These are phyloP conservation scores for Clavelina lepadiformis DNA, from an alignment of 23 tunicate species.

Conservation along the genomic window DNA sequence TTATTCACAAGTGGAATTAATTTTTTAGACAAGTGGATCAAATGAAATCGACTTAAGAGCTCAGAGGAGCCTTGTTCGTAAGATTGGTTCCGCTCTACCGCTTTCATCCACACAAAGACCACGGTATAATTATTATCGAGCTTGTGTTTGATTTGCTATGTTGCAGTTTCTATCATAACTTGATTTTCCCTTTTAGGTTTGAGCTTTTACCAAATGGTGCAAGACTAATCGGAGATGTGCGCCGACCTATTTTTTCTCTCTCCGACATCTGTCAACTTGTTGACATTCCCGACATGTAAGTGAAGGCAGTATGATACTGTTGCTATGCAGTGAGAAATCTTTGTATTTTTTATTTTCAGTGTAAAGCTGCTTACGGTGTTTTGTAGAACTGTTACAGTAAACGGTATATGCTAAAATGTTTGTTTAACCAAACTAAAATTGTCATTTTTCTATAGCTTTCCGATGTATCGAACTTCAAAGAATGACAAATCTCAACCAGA, in stretches of 20 bases:
- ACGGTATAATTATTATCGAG: constrained; percentile 12
- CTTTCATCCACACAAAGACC: constrained; percentile 52
- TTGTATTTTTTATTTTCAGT: too few species aligned
- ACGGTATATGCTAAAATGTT: background rate
- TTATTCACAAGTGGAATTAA: too few species aligned
- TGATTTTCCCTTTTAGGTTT: constrained; percentile 32
- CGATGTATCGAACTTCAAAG: constrained; percentile 10
- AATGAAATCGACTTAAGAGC: too few species aligned
- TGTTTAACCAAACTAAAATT: background rate
- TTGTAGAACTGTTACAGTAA: too few species aligned
- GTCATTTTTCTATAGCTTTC: constrained; percentile 10
- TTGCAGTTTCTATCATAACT: constrained; percentile 1
- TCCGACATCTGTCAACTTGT: constrained; percentile 75
- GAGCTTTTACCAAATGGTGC: constrained; percentile 84
- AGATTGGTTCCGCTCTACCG: constrained; percentile 68
- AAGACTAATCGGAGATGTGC: constrained; percentile 37
- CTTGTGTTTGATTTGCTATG: constrained; percentile 1
- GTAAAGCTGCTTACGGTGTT: too few species aligned
- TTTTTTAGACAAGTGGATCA: too few species aligned
- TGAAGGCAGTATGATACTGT: background rate
- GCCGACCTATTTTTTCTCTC: constrained; percentile 60
- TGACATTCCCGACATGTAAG: constrained; percentile 64
- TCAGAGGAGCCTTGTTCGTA: constrained; percentile 67
- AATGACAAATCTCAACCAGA: background rate
- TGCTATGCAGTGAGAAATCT: too few species aligned